Evolutionary conservation across 2,888 invertebrate genomes (phyloP).

Genomic region (Chalcosyrphus nemorum): DNA sequence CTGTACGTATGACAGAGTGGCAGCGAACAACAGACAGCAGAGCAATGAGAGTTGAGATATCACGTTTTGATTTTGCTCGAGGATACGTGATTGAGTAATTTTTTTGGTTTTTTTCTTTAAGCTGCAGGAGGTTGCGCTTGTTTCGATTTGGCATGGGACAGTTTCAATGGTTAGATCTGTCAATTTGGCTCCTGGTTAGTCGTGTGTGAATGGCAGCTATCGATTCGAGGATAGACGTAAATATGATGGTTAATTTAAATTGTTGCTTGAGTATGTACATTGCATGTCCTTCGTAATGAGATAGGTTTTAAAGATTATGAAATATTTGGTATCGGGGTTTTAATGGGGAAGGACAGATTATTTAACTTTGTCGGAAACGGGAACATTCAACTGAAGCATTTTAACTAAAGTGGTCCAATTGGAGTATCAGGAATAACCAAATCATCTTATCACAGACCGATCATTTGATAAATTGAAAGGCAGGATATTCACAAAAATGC

Average conservation of each 20-base stretch:
- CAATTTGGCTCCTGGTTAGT: slow-evolving; percentile 56
- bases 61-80: slow-evolving; percentile 53
- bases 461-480: too few relatives aligned
- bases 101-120: not conserved
- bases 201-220: slow-evolving; percentile 54
- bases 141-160: slow-evolving; percentile 31
- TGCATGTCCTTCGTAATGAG: slow-evolving; percentile 3
- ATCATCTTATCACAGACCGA: too few relatives aligned
- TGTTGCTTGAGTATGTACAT: not conserved
- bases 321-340: not conserved
- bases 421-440: too few relatives aligned
- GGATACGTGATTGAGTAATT: slow-evolving; percentile 64
- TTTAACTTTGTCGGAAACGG: too few relatives aligned
- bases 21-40: slow-evolving; percentile 18
- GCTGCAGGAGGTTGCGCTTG: slow-evolving; percentile 41
- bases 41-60: slow-evolving; percentile 50
- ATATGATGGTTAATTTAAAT: slow-evolving; percentile 20
- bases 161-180: slow-evolving; percentile 45
- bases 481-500: too few relatives aligned
- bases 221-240: slow-evolving; percentile 13
- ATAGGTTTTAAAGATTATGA: not conserved
- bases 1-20: slow-evolving; percentile 37
- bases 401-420: too few relatives aligned
- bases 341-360: not conserved
- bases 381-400: too few relatives aligned